Conservation (phyloP, 2,797 vertebrate species). For the Channallabes apus region DNA sequence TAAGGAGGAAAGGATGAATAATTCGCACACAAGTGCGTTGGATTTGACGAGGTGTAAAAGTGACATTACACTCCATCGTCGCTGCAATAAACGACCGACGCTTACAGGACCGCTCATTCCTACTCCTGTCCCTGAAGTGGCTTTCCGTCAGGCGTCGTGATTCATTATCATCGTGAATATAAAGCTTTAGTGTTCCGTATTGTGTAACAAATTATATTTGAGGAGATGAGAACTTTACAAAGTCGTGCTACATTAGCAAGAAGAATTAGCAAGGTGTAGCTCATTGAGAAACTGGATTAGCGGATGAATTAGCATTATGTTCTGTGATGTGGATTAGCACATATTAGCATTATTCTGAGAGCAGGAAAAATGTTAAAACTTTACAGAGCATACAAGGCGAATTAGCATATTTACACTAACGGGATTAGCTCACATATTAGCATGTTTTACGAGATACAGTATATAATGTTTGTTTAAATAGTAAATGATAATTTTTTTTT, state of each 20-base stretch:
- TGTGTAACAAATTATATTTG: background rate
- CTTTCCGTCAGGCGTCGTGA: background rate
- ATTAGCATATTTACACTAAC: too few relatives aligned
- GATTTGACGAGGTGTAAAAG: constrained; percentile 12
- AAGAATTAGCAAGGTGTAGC: background rate
- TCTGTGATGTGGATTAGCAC: too few relatives aligned
- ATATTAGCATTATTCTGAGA: too few relatives aligned
- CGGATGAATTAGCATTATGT: too few relatives aligned
- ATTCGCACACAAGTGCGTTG: background rate
- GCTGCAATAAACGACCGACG: background rate
- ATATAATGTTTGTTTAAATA: too few relatives aligned
- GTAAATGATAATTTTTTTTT: too few relatives aligned
- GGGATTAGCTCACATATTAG: background rate
- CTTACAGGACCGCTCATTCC: background rate
- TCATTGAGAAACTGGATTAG: too few relatives aligned
- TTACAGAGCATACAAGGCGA: too few relatives aligned
- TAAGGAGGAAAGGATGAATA: background rate
- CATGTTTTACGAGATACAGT: background rate
- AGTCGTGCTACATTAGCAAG: background rate
- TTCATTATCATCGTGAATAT: background rate
- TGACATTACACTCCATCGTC: background rate
- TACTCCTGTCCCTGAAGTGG: too few relatives aligned
- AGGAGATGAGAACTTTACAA: background rate
- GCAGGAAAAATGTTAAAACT: too few relatives aligned
- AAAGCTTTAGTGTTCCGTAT: background rate